Evolutionary conservation across 1,140 invertebrate genomes (phyloP), one percentile per base, ranked within the genome.

Genomic region (Hyposmocoma kahamanoa): DNA sequence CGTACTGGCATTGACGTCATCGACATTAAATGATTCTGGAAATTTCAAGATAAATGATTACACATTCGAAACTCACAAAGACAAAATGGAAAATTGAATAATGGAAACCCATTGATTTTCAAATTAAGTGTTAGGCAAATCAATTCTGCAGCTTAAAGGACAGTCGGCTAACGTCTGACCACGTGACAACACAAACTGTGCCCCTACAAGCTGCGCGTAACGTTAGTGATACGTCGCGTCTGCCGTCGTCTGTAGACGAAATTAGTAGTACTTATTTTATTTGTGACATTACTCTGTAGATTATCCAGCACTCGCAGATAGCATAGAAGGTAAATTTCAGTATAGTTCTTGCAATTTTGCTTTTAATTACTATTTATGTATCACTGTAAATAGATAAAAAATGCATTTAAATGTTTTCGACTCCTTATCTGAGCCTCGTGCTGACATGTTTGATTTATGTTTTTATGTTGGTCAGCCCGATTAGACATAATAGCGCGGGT

Each of bases 391-490:
- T 34, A 28, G 5, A 10, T 26, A 17, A 6, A 6, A 26, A 2
- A 13, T 15, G 32, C 2, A 17, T 15, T n/a, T 36, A 36, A 30
- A 36, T 15, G 18, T 36, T 36, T 36, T 17, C 32, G 32, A 36
- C 13, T 17, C 32, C 32, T 36, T 36, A 36, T 36, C 32, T 17
- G 10, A n/a, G 32, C 32, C 5, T 26, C 5, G 24, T 5, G 24
- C 24, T 26, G 32, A 15, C 32, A 17, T 36, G 32, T 17, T 36
- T 17, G 15, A 2, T 17, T 36, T n/a, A 36, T 15, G 18, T 53
- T 55, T 48, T 53, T 51, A 49, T 50, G 62, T 66, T 69, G 62
- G 62, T 34, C 63, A 22, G 30, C 47, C 50, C 32, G 11, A 36
- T 36, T 36, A 36, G 32, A 17, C n/a, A 36, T 17, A 36, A 8